Conservation (phyloP, 1,140 invertebrate species). For the Argopecten irradians region DNA sequence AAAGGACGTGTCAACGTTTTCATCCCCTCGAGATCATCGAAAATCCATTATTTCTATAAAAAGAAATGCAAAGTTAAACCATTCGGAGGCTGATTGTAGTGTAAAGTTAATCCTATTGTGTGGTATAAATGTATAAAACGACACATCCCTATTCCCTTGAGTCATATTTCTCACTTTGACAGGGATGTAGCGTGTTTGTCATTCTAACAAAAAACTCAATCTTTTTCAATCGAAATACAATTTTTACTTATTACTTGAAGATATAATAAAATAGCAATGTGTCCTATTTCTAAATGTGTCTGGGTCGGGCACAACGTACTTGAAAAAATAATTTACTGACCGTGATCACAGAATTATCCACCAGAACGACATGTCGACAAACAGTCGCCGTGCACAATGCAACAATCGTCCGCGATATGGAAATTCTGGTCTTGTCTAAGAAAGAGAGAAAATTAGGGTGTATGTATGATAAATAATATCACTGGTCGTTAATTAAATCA, state of each 20-base stretch:
- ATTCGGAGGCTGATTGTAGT: too few species aligned
- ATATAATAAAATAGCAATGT: neutral
- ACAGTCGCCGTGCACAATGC: neutral
- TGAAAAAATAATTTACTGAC: conserved; percentile 16
- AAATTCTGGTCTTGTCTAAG: neutral
- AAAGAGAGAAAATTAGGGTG: neutral
- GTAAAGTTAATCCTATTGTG: too few species aligned
- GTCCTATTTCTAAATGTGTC: neutral
- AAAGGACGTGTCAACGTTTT: too few species aligned
- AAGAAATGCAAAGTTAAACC: too few species aligned
- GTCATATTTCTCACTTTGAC: too few species aligned
- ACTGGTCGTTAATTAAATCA: neutral
- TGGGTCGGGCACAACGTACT: neutral
- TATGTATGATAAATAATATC: conserved; percentile 5
- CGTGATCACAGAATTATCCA: neutral
- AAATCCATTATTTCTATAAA: too few species aligned
- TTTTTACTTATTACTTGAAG: neutral
- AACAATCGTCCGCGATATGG: neutral
- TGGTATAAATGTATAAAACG: too few species aligned
- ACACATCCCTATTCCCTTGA: too few species aligned
- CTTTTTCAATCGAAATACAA: neutral
- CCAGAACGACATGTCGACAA: neutral
- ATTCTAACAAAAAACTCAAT: conserved; percentile 12
- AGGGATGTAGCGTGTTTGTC: too few species aligned
- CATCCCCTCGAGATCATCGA: too few species aligned